A percentile compares a stretch with the other conserved stretches of the same genome.
Evolutionary conservation across 2,797 vertebrate species (phyloP).

Genomic region (Avahi laniger): DNA sequence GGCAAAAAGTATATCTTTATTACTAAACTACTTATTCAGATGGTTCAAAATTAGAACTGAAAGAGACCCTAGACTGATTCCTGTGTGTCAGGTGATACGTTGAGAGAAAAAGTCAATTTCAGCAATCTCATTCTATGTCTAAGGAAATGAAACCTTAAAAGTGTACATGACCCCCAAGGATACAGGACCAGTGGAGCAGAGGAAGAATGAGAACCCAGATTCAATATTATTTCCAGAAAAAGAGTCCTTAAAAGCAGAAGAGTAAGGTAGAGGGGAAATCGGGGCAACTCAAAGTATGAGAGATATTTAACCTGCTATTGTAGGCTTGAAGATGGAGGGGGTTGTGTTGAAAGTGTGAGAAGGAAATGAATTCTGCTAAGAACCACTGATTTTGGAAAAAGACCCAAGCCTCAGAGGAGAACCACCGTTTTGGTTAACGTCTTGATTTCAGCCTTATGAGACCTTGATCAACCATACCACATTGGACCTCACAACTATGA

Average conservation of each 20-base stretch:
- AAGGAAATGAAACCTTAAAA: background rate
- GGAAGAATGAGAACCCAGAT: background rate
- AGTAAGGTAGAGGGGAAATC: background rate
- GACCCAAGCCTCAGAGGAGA: background rate
- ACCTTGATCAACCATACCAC: background rate
- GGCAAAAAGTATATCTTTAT: slow-evolving; percentile 56
- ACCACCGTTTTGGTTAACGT: fast-evolving
- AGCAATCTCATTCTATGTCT: background rate
- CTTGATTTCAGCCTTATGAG: background rate
- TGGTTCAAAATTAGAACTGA: slow-evolving; percentile 50
- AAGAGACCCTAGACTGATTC: background rate
- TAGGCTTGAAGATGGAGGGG: background rate
- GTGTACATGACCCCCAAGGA: background rate
- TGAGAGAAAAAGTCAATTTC: background rate
- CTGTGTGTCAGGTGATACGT: background rate
- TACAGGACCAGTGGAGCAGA: background rate
- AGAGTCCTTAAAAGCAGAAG: background rate
- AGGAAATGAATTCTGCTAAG: background rate
- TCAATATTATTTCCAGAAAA: background rate
- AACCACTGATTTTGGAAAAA: background rate
- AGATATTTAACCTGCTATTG: background rate
- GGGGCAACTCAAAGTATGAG: background rate
- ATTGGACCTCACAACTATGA: background rate
- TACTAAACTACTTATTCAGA: background rate
- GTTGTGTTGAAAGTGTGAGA: background rate